phyloP scores from a whole-genome alignment of 2,888 invertebrate species.

The Hypena proboscidalis region DNA sequence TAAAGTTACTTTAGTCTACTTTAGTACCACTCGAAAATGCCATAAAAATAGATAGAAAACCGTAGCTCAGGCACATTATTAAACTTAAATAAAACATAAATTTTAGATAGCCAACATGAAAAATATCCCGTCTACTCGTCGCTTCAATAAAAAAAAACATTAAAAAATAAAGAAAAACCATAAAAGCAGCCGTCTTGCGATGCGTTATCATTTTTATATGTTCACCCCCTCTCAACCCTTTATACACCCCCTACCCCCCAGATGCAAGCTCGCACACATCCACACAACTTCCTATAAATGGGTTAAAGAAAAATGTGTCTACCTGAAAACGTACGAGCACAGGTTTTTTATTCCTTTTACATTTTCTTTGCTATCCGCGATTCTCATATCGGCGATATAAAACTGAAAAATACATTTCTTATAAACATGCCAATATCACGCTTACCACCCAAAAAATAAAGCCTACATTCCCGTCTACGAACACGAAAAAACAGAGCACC shows the following conservation, averaged over 20 bases:
- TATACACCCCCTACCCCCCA: constrained; percentile 55
- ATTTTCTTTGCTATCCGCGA: constrained; percentile 85
- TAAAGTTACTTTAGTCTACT: too few relatives aligned
- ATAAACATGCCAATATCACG: constrained; percentile 50
- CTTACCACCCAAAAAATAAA: constrained; percentile 35
- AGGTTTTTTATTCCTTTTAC: constrained; percentile 81
- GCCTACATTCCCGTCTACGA: constrained; percentile 42
- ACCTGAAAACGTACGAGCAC: constrained; percentile 85
- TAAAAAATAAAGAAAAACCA: constrained; percentile 84
- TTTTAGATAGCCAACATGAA: constrained; percentile 40
- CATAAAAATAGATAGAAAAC: background rate
- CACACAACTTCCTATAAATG: constrained; percentile 76
- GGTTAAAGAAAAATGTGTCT: constrained; percentile 86
- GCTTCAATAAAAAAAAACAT: constrained; percentile 78
- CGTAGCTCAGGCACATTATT: constrained; percentile 23
- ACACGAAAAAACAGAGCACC: constrained; percentile 72
- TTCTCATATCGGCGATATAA: constrained; percentile 85
- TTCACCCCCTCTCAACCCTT: constrained; percentile 65
- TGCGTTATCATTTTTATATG: constrained; percentile 86
- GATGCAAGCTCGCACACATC: constrained; percentile 67
- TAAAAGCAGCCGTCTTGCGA: constrained; percentile 85
- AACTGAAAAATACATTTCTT: constrained; percentile 83
- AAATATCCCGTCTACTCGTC: constrained; percentile 42
- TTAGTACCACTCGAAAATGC: too few relatives aligned
- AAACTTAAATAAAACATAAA: constrained; percentile 37